Evolutionary conservation across 2,888 invertebrate genomes (phyloP).

Genomic region (Campoplex nolae): DNA sequence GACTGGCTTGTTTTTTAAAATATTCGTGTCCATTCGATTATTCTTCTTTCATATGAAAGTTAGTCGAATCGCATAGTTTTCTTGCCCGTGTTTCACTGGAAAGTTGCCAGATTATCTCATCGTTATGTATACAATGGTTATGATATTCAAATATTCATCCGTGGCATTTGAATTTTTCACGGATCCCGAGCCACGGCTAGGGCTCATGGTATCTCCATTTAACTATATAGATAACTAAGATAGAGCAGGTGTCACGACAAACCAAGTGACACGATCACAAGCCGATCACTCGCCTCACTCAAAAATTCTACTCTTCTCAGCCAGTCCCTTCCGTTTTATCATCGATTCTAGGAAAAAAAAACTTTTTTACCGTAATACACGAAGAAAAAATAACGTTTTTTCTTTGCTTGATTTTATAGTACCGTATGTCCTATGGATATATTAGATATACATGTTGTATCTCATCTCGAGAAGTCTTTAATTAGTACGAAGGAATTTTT

Average conservation of each 20-base stretch:
- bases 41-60: slow-evolving; percentile 1
- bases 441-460: slow-evolving; percentile 29
- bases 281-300: not conserved
- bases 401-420: slow-evolving; percentile 45
- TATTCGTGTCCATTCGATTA: slow-evolving; percentile 1
- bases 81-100: not conserved
- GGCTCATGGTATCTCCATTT: not conserved
- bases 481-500: slow-evolving; percentile 63
- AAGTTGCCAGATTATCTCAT: slow-evolving; percentile 59
- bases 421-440: slow-evolving; percentile 25
- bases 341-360: slow-evolving; percentile 51
- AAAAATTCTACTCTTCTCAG: slow-evolving; percentile 30
- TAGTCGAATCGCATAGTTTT: not conserved
- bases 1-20: not conserved
- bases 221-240: slow-evolving; percentile 1
- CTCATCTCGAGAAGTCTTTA: slow-evolving; percentile 58
- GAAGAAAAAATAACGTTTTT: slow-evolving; percentile 24
- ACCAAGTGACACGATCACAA: slow-evolving; percentile 22
- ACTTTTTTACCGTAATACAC: slow-evolving; percentile 45
- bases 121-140: slow-evolving; percentile 69
- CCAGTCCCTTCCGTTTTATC: slow-evolving; percentile 33
- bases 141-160: slow-evolving; percentile 68
- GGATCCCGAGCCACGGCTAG: slow-evolving; percentile 16
- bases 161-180: slow-evolving; percentile 49
- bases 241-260: slow-evolving; percentile 16